Evolutionary conservation across 2,888 invertebrate genomes (phyloP).

Genomic region (Trichopoda pennipes): DNA sequence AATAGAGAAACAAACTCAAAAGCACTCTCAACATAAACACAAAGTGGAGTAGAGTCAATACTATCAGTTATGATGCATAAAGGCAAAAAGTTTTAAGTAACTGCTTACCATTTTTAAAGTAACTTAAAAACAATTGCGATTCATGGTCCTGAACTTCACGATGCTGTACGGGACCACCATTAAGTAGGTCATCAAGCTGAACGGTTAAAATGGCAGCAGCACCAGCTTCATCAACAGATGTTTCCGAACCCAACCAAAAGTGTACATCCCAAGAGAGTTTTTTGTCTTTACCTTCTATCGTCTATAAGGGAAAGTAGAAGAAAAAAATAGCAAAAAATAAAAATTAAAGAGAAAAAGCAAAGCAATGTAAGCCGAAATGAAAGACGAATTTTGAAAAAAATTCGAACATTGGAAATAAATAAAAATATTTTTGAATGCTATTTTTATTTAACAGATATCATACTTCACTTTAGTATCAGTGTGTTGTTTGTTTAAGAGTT

Average conservation of each 20-base stretch:
- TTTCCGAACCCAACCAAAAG: slow-evolving; percentile 92
- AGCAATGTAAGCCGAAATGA: neutral
- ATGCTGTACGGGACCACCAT: slow-evolving; percentile 92
- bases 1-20: no score
- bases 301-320: slow-evolving; percentile 81
- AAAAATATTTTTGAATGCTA: slow-evolving; percentile 1
- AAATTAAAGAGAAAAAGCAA: slow-evolving; percentile 1
- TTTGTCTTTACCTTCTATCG: slow-evolving; percentile 84
- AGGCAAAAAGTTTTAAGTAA: slow-evolving; percentile 37
- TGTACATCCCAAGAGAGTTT: slow-evolving; percentile 90
- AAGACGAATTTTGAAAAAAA: neutral
- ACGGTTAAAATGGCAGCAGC: slow-evolving; percentile 90
- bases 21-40: no score
- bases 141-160: slow-evolving; percentile 93
- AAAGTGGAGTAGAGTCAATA: slow-evolving; percentile 1
- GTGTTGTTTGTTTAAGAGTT: neutral
- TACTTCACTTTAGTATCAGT: neutral
- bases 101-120: slow-evolving; percentile 85
- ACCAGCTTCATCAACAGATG: slow-evolving; percentile 89
- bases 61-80: slow-evolving; percentile 6
- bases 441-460: no score
- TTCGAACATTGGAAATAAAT: slow-evolving; percentile 23
- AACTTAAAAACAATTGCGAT: slow-evolving; percentile 88
- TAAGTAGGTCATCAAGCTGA: slow-evolving; percentile 91
- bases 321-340: slow-evolving; percentile 7